Percentiles rank a stretch among this genome's conserved stretches.
These are phyloP conservation scores for Aethina tumida DNA, from an alignment of 1,140 invertebrate species.

Conservation along the genomic window DNA sequence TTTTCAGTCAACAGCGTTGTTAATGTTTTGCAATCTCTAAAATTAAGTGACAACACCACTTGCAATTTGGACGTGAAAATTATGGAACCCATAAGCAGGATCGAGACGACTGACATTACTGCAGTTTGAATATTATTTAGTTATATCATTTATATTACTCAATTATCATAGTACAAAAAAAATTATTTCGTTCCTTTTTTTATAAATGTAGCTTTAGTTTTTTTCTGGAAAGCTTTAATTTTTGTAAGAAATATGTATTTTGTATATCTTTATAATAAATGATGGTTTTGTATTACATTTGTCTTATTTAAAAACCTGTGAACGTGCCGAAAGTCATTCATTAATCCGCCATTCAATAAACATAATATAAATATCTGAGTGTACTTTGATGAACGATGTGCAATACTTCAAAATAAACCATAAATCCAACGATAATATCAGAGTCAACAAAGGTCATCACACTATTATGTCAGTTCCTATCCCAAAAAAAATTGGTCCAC, in stretches of 20 bases:
- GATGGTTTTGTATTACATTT: too few species aligned
- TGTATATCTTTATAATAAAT: too few species aligned
- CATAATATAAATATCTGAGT: too few species aligned
- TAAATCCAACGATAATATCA: too few species aligned
- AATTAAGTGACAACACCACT: slow-evolving; percentile 30
- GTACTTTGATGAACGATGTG: too few species aligned
- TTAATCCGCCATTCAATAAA: too few species aligned
- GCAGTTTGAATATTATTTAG: slow-evolving; percentile 32
- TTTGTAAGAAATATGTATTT: too few species aligned
- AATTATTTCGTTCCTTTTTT: slow-evolving; percentile 1
- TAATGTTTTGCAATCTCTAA: slow-evolving; percentile 42
- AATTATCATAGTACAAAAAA: background rate
- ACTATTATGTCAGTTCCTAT: slow-evolving; percentile 1
- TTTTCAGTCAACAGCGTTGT: slow-evolving; percentile 44
- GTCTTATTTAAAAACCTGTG: too few species aligned
- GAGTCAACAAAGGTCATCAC: background rate
- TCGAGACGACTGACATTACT: slow-evolving; percentile 41
- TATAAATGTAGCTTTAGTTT: too few species aligned
- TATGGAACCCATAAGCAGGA: slow-evolving; percentile 40
- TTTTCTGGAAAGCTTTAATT: too few species aligned
- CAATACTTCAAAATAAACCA: too few species aligned
- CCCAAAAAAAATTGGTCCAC: slow-evolving; percentile 1
- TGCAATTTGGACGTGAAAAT: slow-evolving; percentile 36
- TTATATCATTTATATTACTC: background rate
- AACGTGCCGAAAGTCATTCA: too few species aligned